phyloP scores from a whole-genome alignment of 2,888 invertebrate species.

The Standfussiana lucernea region DNA sequence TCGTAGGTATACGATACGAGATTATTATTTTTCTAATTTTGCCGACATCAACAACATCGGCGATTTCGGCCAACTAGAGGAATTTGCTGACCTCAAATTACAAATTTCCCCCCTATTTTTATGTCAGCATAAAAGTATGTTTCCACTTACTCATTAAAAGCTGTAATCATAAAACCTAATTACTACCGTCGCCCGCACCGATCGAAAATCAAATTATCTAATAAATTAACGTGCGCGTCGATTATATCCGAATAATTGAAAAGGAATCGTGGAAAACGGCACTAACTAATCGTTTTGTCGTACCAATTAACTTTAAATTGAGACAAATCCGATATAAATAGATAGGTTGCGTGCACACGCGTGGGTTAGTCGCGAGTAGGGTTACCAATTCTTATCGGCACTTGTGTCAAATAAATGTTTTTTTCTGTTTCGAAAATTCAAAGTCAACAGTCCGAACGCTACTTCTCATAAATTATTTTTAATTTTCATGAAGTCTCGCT shows the following conservation, averaged over 20 bases:
- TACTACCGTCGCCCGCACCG: conserved; percentile 67
- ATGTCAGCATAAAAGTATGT: conserved; percentile 39
- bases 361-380: conserved; percentile 27
- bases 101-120: not conserved
- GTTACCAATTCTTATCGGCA: not conserved
- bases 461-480: too few relatives aligned
- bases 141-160: conserved; percentile 51
- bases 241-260: conserved; percentile 75
- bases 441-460: not conserved
- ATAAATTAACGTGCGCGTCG: conserved; percentile 79
- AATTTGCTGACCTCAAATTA: not conserved
- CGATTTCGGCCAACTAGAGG: not conserved
- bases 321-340: conserved; percentile 78
- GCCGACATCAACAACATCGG: not conserved
- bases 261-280: conserved; percentile 75
- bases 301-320: conserved; percentile 81
- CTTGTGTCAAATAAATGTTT: not conserved
- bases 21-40: not conserved
- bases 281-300: conserved; percentile 81
- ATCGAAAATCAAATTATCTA: conserved; percentile 83
- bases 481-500: not conserved
- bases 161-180: conserved; percentile 70
- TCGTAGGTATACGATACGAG: too few relatives aligned
- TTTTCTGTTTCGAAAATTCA: not conserved
- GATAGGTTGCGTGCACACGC: conserved; percentile 50